Conservation (phyloP, 2,888 invertebrate genomes). For the Pediacus dermestoides region DNA sequence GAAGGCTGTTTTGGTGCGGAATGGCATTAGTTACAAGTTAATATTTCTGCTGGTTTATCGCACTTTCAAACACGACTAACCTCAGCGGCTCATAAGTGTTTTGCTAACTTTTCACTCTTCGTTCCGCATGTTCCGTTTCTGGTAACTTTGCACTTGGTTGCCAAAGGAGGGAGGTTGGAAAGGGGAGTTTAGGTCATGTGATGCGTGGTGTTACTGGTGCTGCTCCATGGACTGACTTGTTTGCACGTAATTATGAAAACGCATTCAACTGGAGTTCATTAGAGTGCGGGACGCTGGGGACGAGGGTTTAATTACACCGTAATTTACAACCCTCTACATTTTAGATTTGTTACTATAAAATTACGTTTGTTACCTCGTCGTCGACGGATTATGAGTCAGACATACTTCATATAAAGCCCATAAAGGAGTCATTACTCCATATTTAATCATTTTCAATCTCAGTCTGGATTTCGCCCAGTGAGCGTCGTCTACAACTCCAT, state of each 20-base stretch:
- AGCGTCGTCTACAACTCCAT: too few species aligned
- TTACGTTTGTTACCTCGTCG: constrained; percentile 11
- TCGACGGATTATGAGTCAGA: constrained; percentile 5
- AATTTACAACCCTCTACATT: constrained; percentile 42
- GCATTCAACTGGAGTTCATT: constrained; percentile 42
- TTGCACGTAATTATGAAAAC: constrained; percentile 46
- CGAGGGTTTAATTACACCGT: constrained; percentile 41
- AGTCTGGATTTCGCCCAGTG: too few species aligned
- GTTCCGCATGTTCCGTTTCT: too few species aligned
- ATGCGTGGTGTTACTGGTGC: neutral
- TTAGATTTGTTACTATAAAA: constrained; percentile 34
- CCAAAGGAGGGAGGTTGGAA: constrained; percentile 25
- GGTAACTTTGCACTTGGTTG: constrained; percentile 30
- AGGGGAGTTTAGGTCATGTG: constrained; percentile 12
- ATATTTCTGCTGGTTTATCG: constrained; percentile 19
- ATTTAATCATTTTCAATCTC: too few species aligned
- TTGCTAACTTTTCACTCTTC: constrained; percentile 30
- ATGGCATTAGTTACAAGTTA: constrained; percentile 14
- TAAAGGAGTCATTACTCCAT: neutral
- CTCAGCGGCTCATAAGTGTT: constrained; percentile 18
- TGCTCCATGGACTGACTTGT: constrained; percentile 39
- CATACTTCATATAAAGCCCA: neutral
- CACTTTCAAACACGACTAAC: constrained; percentile 24
- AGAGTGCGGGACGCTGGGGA: constrained; percentile 34
- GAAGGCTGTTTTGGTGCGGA: constrained; percentile 11